phyloP scores from a whole-genome alignment of 2,888 invertebrate species.

The Neoitamus cyanurus region DNA sequence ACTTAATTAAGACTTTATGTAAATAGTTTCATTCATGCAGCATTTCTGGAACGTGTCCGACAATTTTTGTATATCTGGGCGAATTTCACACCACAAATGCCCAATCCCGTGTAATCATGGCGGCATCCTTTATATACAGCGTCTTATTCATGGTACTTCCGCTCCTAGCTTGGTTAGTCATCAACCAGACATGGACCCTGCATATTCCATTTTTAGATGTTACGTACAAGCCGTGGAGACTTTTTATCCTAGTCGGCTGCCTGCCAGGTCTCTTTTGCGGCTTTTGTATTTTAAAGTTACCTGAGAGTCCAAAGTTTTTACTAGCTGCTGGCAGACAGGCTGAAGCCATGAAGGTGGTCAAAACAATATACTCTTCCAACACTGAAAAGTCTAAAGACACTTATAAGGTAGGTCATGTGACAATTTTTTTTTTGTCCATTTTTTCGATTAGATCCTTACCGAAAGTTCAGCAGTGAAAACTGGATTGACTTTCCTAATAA shows the following conservation, averaged over 20 bases:
- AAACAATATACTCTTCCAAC: slow-evolving; percentile 58
- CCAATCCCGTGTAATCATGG: slow-evolving; percentile 66
- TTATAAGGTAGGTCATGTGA: slow-evolving; percentile 55
- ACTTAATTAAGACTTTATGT: too few relatives aligned
- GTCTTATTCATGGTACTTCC: slow-evolving; percentile 62
- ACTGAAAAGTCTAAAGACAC: slow-evolving; percentile 56
- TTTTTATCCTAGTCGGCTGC: slow-evolving; percentile 61
- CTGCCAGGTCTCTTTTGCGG: slow-evolving; percentile 60
- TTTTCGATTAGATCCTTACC: too few relatives aligned
- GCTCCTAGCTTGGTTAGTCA: slow-evolving; percentile 61
- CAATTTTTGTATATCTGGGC: slow-evolving; percentile 68
- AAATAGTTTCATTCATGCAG: slow-evolving; percentile 56
- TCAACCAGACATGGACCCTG: slow-evolving; percentile 61
- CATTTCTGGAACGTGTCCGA: slow-evolving; percentile 67
- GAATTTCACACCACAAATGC: slow-evolving; percentile 68
- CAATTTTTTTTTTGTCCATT: slow-evolving; percentile 47
- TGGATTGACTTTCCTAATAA: too few relatives aligned
- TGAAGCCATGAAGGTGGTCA: slow-evolving; percentile 58
- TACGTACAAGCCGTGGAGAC: slow-evolving; percentile 62
- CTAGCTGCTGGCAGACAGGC: slow-evolving; percentile 58
- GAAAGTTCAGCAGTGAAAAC: too few relatives aligned
- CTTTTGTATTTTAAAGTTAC: slow-evolving; percentile 58
- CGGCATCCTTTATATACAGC: slow-evolving; percentile 61
- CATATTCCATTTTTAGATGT: slow-evolving; percentile 57
- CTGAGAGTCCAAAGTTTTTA: slow-evolving; percentile 63